These are phyloP conservation scores for Rhinophrynus dorsalis DNA, from an alignment of 2,797 vertebrate species.

Conservation along the genomic window DNA sequence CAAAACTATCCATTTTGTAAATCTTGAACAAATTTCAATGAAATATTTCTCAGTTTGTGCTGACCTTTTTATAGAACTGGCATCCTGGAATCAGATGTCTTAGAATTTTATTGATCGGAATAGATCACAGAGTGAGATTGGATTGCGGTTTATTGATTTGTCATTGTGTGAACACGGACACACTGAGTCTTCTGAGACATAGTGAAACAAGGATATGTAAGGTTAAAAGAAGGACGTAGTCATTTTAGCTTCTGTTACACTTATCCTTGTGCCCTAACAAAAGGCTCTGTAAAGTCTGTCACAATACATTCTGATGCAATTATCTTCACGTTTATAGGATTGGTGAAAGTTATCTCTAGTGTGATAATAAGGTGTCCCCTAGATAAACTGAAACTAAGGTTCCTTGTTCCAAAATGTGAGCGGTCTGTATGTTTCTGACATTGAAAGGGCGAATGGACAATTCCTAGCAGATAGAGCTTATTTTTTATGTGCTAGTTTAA, in stretches of 20 bases:
- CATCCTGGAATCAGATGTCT: no score
- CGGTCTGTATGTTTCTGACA: no score
- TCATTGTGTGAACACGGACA: neutral
- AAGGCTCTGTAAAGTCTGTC: neutral
- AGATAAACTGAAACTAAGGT: neutral
- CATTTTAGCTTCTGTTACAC: neutral
- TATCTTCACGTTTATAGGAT: neutral
- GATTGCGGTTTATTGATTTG: neutral
- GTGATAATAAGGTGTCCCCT: neutral
- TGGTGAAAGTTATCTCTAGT: neutral
- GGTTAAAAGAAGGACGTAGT: constrained; percentile 1
- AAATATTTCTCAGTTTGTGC: no score
- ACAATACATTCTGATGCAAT: neutral
- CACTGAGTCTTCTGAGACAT: neutral
- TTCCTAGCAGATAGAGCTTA: neutral
- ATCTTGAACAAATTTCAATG: no score
- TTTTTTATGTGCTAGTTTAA: no score
- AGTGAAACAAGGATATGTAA: neutral
- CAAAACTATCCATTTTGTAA: no score
- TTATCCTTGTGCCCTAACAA: neutral
- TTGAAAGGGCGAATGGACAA: no score
- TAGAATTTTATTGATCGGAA: neutral
- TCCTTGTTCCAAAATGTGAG: no score
- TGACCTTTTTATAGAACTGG: no score
- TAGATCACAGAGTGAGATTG: neutral